Percentiles rank a stretch among this genome's conserved stretches.
Conservation (phyloP, 2,113 vertebrate species). For the Nansenia antarctica region DNA sequence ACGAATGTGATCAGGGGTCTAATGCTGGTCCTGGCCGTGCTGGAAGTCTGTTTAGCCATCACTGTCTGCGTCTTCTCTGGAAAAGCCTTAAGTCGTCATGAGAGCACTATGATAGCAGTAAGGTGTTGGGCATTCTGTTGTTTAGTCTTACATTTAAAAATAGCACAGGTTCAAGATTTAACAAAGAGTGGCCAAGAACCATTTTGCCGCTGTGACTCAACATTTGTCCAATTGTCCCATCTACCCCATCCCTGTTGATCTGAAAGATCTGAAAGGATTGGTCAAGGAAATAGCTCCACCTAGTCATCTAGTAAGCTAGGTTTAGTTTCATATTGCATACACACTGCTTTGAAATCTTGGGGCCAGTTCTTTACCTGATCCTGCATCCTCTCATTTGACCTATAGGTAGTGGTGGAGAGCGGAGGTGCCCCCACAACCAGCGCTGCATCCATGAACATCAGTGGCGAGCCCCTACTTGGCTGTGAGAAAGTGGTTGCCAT, state of each 20-base stretch:
- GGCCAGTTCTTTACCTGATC: neutral
- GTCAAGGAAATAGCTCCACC: neutral
- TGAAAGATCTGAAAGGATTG: neutral
- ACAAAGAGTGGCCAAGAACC: neutral
- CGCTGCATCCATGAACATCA: neutral
- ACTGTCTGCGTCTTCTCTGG: conserved; percentile 1
- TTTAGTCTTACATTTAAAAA: neutral
- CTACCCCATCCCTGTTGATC: no score
- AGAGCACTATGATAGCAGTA: neutral
- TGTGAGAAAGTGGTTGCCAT: neutral
- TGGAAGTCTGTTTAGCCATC: neutral
- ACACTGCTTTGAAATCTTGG: neutral
- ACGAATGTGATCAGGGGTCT: neutral
- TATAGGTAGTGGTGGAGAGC: neutral
- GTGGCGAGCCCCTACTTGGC: neutral
- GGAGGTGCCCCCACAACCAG: neutral
- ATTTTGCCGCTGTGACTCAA: neutral
- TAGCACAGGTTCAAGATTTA: neutral
- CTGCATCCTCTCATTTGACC: neutral
- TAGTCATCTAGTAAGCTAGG: neutral
- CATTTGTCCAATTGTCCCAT: neutral
- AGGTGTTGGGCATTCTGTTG: neutral
- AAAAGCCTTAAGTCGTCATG: neutral
- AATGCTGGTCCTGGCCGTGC: neutral
- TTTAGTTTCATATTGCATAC: neutral